Conservation (phyloP, 37 sponge, comb jelly and placozoan genomes). For the Eunapius fragilis region DNA sequence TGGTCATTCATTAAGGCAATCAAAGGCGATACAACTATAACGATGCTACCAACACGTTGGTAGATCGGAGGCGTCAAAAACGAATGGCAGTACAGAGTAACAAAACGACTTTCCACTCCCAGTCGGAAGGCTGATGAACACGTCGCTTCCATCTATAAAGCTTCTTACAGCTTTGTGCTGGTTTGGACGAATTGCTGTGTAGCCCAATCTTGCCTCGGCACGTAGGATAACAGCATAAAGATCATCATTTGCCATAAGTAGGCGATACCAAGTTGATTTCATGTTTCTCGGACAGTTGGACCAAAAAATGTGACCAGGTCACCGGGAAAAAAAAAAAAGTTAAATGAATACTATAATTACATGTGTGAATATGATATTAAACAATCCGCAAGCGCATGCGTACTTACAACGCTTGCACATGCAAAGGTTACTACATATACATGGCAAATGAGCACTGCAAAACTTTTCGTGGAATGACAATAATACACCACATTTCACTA, state of each 20-base stretch:
- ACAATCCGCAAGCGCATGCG: too few species aligned
- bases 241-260: neutral
- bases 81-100: neutral
- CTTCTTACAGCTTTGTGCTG: slow-evolving; percentile 1
- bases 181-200: slow-evolving; percentile 1
- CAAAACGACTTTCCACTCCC: slow-evolving; percentile 10
- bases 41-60: neutral
- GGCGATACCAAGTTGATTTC: too few species aligned
- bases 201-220: neutral
- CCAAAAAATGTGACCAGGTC: too few species aligned
- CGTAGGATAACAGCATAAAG: neutral
- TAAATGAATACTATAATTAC: too few species aligned
- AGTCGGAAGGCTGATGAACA: slow-evolving; percentile 9
- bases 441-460: too few species aligned
- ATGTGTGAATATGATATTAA: too few species aligned
- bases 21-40: neutral
- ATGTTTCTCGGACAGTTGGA: too few species aligned
- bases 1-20: neutral
- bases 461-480: too few species aligned
- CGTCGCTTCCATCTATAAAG: neutral
- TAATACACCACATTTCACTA: too few species aligned
- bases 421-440: too few species aligned
- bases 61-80: neutral
- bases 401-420: too few species aligned
- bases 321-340: too few species aligned